These are phyloP conservation scores for Iguana delicatissima DNA, from an alignment of 2,797 vertebrate genomes.

Conservation along the genomic window DNA sequence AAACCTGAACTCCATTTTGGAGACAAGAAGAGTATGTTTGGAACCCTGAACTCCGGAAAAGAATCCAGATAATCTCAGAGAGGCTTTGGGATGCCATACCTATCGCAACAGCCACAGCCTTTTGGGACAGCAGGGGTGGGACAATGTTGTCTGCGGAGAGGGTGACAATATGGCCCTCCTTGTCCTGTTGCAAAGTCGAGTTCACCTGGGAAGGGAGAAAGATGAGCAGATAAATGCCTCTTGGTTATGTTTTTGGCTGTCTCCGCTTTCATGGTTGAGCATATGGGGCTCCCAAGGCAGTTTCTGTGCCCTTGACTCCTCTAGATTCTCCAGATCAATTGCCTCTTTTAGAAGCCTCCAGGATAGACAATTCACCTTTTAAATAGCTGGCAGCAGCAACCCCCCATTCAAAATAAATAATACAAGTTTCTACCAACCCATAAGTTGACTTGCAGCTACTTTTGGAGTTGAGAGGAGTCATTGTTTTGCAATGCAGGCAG, in stretches of 20 bases:
- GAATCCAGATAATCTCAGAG: not conserved
- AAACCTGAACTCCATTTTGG: not conserved
- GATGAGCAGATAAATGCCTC: not conserved
- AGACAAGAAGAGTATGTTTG: not conserved
- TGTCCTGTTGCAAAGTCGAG: slow-evolving; percentile 74
- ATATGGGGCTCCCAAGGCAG: too few species aligned
- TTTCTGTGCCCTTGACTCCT: too few species aligned
- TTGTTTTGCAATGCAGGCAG: too few species aligned
- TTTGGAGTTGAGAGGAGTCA: too few species aligned
- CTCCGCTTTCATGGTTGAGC: not conserved
- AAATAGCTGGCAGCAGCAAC: too few species aligned
- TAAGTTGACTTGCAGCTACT: too few species aligned
- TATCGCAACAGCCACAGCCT: slow-evolving; percentile 80
- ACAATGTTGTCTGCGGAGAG: slow-evolving; percentile 79
- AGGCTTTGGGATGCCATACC: slow-evolving; percentile 70
- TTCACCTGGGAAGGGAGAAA: slow-evolving; percentile 76
- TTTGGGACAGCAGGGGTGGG: slow-evolving; percentile 81
- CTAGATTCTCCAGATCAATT: not conserved
- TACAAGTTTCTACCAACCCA: too few species aligned
- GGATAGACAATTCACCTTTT: too few species aligned
- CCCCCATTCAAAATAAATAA: too few species aligned
- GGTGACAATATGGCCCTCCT: slow-evolving; percentile 69
- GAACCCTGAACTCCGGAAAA: not conserved
- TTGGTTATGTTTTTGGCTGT: not conserved
- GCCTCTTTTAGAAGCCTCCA: not conserved